A percentile compares a stretch with the other conserved stretches of the same genome.
Conservation (phyloP, 2,888 invertebrate species). For the Adelphocoris suturalis region DNA sequence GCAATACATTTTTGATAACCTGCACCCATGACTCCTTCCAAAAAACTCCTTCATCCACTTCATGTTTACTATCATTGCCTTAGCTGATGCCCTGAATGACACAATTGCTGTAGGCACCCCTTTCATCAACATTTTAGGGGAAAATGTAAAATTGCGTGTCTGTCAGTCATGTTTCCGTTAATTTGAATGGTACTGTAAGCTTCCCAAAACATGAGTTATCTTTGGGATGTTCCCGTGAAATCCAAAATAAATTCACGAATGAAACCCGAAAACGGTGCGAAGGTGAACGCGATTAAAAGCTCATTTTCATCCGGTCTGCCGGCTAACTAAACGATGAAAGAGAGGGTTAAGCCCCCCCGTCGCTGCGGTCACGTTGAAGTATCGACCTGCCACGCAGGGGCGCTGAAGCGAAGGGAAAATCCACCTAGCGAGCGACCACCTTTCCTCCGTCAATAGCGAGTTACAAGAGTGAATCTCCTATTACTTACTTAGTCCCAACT, state of each 20-base stretch:
- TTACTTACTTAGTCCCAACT: not conserved
- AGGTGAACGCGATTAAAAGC: constrained; percentile 6
- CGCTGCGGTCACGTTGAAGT: constrained; percentile 48
- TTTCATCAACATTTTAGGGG: too few species aligned
- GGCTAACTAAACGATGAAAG: constrained; percentile 19
- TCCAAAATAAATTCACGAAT: not conserved
- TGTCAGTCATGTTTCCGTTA: too few species aligned
- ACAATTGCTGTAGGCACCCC: too few species aligned
- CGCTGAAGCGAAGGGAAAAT: constrained; percentile 27
- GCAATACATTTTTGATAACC: too few species aligned
- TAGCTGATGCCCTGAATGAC: too few species aligned
- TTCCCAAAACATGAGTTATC: too few species aligned
- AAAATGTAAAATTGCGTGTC: too few species aligned
- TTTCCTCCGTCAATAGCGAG: constrained; percentile 7
- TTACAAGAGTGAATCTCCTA: not conserved
- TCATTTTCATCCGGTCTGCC: not conserved
- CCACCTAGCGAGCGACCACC: constrained; percentile 27
- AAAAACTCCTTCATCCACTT: too few species aligned
- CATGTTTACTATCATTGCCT: too few species aligned
- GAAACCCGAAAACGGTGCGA: constrained; percentile 8
- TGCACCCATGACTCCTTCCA: too few species aligned
- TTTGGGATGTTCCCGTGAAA: too few species aligned
- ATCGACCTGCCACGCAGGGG: constrained; percentile 31
- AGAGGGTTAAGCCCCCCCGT: not conserved
- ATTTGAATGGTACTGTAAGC: too few species aligned